phyloP scores from a whole-genome alignment of 2,888 invertebrate genomes.

The Helobdella robusta region DNA sequence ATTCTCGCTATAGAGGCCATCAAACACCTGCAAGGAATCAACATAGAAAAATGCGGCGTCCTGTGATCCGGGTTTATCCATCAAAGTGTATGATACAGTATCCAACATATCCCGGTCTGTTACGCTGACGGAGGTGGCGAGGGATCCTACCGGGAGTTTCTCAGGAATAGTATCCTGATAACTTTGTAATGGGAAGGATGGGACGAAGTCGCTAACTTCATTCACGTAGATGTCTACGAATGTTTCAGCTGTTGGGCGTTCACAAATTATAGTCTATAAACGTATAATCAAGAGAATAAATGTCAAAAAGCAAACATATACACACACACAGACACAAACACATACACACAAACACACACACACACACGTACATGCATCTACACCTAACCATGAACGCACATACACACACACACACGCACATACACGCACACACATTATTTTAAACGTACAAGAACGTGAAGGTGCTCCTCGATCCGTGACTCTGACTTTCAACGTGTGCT shows the following conservation, averaged over 20 bases:
- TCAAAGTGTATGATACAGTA: constrained; percentile 28
- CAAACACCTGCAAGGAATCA: constrained; percentile 29
- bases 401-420: background rate
- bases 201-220: constrained; percentile 39
- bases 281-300: too few species aligned
- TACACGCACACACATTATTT: background rate
- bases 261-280: too few species aligned
- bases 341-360: too few species aligned
- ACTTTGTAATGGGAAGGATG: constrained; percentile 22
- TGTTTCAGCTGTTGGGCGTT: constrained; percentile 8
- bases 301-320: too few species aligned
- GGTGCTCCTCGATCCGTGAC: constrained; percentile 30
- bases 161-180: constrained; percentile 29
- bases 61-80: background rate
- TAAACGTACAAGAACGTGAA: constrained; percentile 6
- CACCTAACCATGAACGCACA: too few species aligned
- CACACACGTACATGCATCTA: too few species aligned
- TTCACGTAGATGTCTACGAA: constrained; percentile 27
- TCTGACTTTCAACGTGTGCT: constrained; percentile 27
- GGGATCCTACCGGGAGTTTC: constrained; percentile 29
- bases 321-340: too few species aligned
- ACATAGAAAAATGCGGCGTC: constrained; percentile 31
- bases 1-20: constrained; percentile 6
- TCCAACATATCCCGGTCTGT: constrained; percentile 31
- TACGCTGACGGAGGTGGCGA: constrained; percentile 29